phyloP scores from a whole-genome alignment of 2,113 vertebrate genomes.

The Monarcha castaneiventris region DNA sequence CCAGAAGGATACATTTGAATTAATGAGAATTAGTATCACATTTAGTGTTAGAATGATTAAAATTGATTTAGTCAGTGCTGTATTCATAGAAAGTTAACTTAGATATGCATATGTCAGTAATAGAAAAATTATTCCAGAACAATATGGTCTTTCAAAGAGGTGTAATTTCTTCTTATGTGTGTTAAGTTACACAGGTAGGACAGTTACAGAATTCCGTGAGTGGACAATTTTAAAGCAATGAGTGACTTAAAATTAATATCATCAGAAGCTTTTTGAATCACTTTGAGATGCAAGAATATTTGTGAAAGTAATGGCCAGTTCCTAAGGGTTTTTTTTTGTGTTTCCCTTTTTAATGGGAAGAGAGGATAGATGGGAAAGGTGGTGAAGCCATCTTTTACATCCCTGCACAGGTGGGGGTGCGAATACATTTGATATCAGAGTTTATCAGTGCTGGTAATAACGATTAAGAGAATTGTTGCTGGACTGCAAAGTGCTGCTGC shows the following conservation, averaged over 20 bases:
- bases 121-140: neutral
- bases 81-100: neutral
- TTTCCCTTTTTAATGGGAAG: neutral
- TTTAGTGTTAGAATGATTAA: neutral
- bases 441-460: neutral
- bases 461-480: neutral
- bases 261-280: neutral
- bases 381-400: neutral
- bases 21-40: neutral
- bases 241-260: neutral
- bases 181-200: neutral
- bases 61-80: neutral
- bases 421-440: neutral
- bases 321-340: neutral
- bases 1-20: neutral
- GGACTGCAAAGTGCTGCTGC: neutral
- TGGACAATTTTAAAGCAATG: neutral
- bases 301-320: neutral
- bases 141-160: neutral
- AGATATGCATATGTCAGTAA: neutral
- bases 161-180: neutral
- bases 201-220: neutral
- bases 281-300: neutral
- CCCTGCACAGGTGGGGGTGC: neutral
- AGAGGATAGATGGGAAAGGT: neutral